Evolutionary conservation across 2,888 invertebrate species (phyloP).

Genomic region (Tuberolachnus salignus): DNA sequence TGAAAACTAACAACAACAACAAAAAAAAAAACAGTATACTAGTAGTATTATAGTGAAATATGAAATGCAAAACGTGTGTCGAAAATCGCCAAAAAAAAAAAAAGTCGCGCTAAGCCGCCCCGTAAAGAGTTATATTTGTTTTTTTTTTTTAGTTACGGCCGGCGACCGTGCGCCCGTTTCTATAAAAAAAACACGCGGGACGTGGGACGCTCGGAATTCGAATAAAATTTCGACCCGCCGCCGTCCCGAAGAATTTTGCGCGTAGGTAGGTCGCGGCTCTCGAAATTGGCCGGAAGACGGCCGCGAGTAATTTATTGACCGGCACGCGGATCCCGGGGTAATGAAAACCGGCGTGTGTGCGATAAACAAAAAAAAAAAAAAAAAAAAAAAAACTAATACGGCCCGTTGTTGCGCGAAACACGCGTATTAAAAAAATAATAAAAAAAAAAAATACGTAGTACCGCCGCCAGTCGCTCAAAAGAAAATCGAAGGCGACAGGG

Average conservation of each 20-base stretch:
- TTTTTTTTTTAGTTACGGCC: no score
- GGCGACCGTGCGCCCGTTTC: background rate
- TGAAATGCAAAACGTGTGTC: no score
- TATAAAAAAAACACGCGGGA: no score
- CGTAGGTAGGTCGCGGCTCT: slow-evolving; percentile 3
- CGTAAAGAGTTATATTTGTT: no score
- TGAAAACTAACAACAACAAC: no score
- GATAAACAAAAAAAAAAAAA: background rate
- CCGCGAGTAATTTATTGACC: slow-evolving; percentile 15
- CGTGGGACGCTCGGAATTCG: background rate
- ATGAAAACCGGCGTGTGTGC: no score
- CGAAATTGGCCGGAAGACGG: background rate
- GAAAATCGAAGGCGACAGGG: no score
- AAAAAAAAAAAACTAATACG: background rate
- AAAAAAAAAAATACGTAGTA: background rate
- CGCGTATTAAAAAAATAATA: background rate
- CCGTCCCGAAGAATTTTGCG: background rate
- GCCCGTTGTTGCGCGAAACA: background rate
- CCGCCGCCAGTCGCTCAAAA: no score
- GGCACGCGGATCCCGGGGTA: background rate
- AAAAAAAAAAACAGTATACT: no score
- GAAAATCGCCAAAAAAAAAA: no score
- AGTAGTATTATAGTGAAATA: no score
- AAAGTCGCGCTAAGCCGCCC: no score
- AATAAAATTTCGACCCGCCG: background rate